Base-by-base conservation (phyloP, 2,888 invertebrate species). In the Tubiluchus corallicola region DNA sequence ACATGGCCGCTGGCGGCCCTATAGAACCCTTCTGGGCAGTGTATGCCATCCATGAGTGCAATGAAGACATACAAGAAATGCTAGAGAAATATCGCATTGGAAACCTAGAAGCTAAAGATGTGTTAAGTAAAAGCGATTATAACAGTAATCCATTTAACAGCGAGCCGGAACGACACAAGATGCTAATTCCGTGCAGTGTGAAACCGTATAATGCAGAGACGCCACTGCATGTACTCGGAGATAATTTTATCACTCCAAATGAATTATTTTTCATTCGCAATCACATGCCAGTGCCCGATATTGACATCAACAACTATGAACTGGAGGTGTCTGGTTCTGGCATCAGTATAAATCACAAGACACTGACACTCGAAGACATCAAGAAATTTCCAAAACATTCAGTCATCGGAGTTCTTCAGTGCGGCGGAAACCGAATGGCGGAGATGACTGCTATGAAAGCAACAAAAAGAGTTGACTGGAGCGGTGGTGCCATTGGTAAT, bases 161-260 rank as follows among this genome's bases (percentile, higher is more conserved):
- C 45, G 94, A 98, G 55, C 96, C 96, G 0, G 60, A 59, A 44
- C 68, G 98, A 15, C 82, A 87, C 68, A 71, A 75, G 21, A 69
- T 77, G 3, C 70, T 98, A 2, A 73, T 75, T 51, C 72, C 83
- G 15, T 76, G 80, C 55, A 82, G 84, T 0, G 64, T 71, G 17
- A 80, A 79, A 55, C 98, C 98, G 0, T 98, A 83, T 67, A 96
- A 96, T 67, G 96, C 90, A 0, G 96, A 96, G 66, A 79, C 84
- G 44, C 87, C 90, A 0, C 66, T 78, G 0, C 61, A 73, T 2
- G 53, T 85, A 20, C 69, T 92, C 38, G 72, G 76, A 0, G 77
- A 82, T 47, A 75, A 74, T 59, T 87, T 82, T 54, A 67, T 79
- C 47, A 96, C 96, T 1, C 92, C 94, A 44, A 77, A 75, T 59